Percentiles rank a stretch among this genome's conserved stretches.
phyloP scores from a whole-genome alignment of 2,888 invertebrate species.

The Rutpela maculata region DNA sequence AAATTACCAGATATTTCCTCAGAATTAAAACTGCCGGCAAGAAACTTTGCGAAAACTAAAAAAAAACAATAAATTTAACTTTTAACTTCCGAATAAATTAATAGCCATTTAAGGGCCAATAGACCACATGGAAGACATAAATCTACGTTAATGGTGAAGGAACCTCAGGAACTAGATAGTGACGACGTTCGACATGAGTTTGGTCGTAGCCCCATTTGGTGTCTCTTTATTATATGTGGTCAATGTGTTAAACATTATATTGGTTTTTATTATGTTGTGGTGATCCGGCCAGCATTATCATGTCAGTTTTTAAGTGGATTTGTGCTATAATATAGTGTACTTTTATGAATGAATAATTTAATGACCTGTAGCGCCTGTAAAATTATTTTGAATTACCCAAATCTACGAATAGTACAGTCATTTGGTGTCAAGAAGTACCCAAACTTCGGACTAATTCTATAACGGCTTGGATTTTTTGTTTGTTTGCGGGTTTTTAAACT shows the following conservation, averaged over 20 bases:
- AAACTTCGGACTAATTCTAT: too few relatives aligned
- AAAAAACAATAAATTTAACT: neutral
- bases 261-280: neutral
- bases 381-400: neutral
- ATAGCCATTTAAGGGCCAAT: neutral
- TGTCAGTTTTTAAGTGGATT: conserved; percentile 4
- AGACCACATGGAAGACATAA: conserved; percentile 27
- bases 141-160: conserved; percentile 17
- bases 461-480: too few relatives aligned
- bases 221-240: conserved; percentile 16
- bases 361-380: neutral
- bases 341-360: conserved; percentile 10
- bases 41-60: neutral
- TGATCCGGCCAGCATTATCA: neutral
- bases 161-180: conserved; percentile 18
- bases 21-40: neutral
- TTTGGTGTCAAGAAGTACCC: too few relatives aligned
- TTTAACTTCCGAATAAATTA: conserved; percentile 16
- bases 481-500: too few relatives aligned
- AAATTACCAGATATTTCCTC: neutral
- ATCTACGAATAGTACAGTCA: too few relatives aligned
- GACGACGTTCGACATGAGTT: conserved; percentile 13
- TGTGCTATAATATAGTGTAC: neutral
- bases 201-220: conserved; percentile 20
- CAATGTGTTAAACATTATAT: neutral